Evolutionary conservation across 2,113 vertebrate species (phyloP).

Genomic region (Perognathus longimembris): DNA sequence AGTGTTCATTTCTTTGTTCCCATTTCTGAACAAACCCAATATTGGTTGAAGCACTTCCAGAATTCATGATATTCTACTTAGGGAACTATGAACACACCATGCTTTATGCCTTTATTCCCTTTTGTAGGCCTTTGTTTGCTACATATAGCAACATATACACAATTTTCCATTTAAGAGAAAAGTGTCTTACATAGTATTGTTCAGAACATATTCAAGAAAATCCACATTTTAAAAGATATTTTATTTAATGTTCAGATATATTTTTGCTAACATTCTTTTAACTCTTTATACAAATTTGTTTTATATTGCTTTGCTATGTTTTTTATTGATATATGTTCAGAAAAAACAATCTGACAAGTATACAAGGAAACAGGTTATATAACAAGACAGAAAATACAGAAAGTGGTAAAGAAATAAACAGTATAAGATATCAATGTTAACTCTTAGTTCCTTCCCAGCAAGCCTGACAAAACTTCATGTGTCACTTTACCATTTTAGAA

Average conservation of each 20-base stretch:
- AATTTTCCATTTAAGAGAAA: background rate
- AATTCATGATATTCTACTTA: background rate
- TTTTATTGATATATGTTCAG: slow-evolving; percentile 64
- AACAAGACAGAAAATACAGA: slow-evolving; percentile 69
- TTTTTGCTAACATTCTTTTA: slow-evolving; percentile 52
- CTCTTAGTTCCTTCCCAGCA: slow-evolving; percentile 69
- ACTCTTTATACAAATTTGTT: slow-evolving; percentile 22
- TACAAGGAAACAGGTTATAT: slow-evolving; percentile 64
- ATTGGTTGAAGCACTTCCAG: background rate
- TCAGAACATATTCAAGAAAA: background rate
- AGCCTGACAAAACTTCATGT: slow-evolving; percentile 63
- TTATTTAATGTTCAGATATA: slow-evolving; percentile 65
- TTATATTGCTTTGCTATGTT: slow-evolving; percentile 60
- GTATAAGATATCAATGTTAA: slow-evolving; percentile 71
- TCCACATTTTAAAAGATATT: background rate
- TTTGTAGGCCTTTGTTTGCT: background rate
- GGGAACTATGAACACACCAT: background rate
- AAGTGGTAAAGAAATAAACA: slow-evolving; percentile 43
- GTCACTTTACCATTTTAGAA: slow-evolving; percentile 73
- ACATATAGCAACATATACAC: background rate
- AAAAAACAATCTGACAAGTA: slow-evolving; percentile 38
- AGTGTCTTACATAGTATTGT: background rate
- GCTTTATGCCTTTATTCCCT: background rate
- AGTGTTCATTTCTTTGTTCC: slow-evolving; percentile 3
- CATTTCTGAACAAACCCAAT: background rate